Evolutionary conservation across 1,140 invertebrate genomes (phyloP), one percentile per base, ranked within the genome.

Genomic region (Hirudo medicinalis): DNA sequence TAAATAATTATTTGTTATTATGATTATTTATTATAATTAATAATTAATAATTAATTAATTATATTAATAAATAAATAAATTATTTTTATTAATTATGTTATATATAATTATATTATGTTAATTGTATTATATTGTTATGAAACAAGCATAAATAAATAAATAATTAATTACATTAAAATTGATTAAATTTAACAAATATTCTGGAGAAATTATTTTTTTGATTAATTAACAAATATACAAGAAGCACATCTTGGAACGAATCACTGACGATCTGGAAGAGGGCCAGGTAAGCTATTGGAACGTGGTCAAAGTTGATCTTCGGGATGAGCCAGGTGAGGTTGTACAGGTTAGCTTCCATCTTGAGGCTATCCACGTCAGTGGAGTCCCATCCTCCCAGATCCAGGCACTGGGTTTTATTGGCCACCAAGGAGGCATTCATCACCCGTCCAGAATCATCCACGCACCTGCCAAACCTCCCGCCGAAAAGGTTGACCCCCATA

Each of bases 301-400:
- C 94, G 83, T 97, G 92, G 82, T 99, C 95, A 83, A 98, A 99
- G 84, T 97, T 97, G 88, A 99, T 95, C 73, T 88, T 88, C 54
- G 92, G 93, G 83, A 97, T 97, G 81, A 90, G 88, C 95, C 95
- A 99, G 22, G 90, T 91, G 77, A 90, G 90, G 80, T 94, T 94
- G 13, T 79, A 49, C 92, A 8, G 17, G 8, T 11, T 89, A 77
- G 29, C 57, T 0, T 63, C 57, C 22, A 22, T 63, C 22, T 22
- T 63, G 11, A 63, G 22, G 19, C 22, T 32, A 2, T 63, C 57
- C 22, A 22, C 29, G 13, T 22, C 57, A 13, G 57, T 71, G 29
- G 57, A 63, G 36, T 15, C 19, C 71, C 36, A 17, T 55, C 29
- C 20, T 49, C 17, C 54, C 27, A 20, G 53, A 29, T 17, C 72